Percentiles rank a stretch among this genome's conserved stretches.
These are phyloP conservation scores for Drosophila incognita DNA, from an alignment of 2,888 invertebrate genomes.

Conservation along the genomic window DNA sequence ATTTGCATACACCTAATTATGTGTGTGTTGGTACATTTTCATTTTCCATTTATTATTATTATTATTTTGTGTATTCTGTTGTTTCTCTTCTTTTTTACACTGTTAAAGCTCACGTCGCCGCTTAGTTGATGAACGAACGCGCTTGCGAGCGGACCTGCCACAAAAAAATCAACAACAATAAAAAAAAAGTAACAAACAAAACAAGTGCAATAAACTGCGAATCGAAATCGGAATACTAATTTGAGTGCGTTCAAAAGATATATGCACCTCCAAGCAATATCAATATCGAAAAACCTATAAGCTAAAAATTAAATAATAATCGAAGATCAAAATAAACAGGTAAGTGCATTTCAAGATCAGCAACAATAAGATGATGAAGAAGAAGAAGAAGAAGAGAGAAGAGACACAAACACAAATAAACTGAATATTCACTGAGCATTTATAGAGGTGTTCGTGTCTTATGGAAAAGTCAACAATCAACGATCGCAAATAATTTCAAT, in stretches of 20 bases:
- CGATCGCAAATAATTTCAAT: neutral
- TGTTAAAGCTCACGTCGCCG: conserved; percentile 51
- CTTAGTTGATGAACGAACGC: conserved; percentile 67
- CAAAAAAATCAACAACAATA: conserved; percentile 26
- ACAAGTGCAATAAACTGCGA: conserved; percentile 1
- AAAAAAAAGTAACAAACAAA: neutral
- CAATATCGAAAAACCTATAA: neutral
- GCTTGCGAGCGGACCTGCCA: conserved; percentile 54
- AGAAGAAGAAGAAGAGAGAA: neutral
- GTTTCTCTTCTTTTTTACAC: conserved; percentile 21
- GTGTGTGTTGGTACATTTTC: conserved; percentile 22
- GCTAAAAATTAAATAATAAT: neutral
- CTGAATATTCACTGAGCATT: neutral
- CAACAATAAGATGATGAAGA: neutral
- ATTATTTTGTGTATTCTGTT: conserved; percentile 18
- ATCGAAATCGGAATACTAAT: neutral
- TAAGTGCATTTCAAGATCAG: conserved; percentile 4
- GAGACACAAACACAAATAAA: neutral
- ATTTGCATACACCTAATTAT: conserved; percentile 18
- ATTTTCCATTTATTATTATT: conserved; percentile 47
- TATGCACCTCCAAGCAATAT: neutral
- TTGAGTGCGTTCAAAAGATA: neutral
- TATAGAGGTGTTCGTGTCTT: neutral
- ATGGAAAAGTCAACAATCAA: neutral
- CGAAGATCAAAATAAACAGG: neutral